Conservation (phyloP, 2,888 invertebrate genomes). For the Acronicta psi region DNA sequence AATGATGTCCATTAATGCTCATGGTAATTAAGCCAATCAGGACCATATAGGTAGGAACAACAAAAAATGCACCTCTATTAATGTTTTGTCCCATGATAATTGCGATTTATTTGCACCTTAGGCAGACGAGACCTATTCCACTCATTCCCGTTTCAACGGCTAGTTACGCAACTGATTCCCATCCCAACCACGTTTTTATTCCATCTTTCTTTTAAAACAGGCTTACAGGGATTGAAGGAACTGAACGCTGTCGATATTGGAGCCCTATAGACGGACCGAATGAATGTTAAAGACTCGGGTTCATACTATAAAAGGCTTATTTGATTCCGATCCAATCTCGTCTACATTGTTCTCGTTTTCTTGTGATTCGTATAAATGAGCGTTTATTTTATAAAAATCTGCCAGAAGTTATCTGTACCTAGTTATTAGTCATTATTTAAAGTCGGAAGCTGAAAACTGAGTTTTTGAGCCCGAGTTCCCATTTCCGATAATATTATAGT, state of each 20-base stretch:
- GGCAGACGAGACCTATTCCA: constrained; percentile 32
- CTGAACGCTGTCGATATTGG: constrained; percentile 51
- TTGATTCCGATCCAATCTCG: constrained; percentile 56
- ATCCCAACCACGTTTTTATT: constrained; percentile 37
- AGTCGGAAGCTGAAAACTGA: too few relatives aligned
- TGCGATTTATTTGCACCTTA: constrained; percentile 46
- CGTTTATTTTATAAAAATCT: constrained; percentile 13
- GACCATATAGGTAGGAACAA: constrained; percentile 8
- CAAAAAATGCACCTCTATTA: constrained; percentile 35
- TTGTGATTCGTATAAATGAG: constrained; percentile 39
- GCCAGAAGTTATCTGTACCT: neutral
- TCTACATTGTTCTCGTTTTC: constrained; percentile 44
- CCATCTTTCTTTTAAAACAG: constrained; percentile 50
- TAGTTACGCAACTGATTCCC: constrained; percentile 31
- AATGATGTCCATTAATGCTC: neutral
- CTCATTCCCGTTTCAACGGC: constrained; percentile 43
- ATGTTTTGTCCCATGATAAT: constrained; percentile 40
- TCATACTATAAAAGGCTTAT: constrained; percentile 56
- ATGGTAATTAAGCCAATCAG: constrained; percentile 17
- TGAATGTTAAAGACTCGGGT: constrained; percentile 55
- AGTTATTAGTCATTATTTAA: too few relatives aligned
- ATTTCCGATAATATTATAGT: too few relatives aligned
- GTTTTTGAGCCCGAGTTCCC: too few relatives aligned
- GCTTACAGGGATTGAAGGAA: constrained; percentile 54
- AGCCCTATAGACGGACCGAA: constrained; percentile 47